Evolutionary conservation across 1,140 invertebrate species (phyloP).

Genomic region (Contarinia nasturtii): DNA sequence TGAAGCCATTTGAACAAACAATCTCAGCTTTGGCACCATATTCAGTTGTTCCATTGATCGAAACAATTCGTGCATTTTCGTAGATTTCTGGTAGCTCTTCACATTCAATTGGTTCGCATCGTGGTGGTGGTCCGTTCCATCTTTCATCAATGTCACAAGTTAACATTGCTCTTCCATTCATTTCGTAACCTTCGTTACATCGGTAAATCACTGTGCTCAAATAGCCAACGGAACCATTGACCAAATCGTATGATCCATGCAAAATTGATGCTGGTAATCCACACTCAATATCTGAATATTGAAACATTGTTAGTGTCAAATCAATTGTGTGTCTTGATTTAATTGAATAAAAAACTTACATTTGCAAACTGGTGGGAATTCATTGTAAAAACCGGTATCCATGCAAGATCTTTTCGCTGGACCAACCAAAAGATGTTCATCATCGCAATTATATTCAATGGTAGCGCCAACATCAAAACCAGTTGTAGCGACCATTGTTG

Average conservation of each 20-base stretch:
- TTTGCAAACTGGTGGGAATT: conserved; percentile 84
- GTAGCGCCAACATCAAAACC: conserved; percentile 66
- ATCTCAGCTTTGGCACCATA: conserved; percentile 56
- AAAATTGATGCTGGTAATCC: conserved; percentile 70
- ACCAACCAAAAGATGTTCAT: conserved; percentile 70
- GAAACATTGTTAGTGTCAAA: neutral
- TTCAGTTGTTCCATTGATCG: conserved; percentile 36
- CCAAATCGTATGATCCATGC: conserved; percentile 59
- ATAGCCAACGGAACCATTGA: conserved; percentile 70
- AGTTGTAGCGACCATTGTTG: conserved; percentile 50
- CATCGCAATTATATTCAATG: conserved; percentile 75
- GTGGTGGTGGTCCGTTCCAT: conserved; percentile 83
- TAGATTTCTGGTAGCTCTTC: conserved; percentile 46
- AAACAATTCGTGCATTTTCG: conserved; percentile 45
- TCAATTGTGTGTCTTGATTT: neutral
- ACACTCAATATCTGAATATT: conserved; percentile 62
- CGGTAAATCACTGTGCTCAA: conserved; percentile 67
- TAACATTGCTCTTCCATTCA: conserved; percentile 59
- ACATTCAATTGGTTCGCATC: conserved; percentile 67
- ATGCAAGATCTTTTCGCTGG: conserved; percentile 65
- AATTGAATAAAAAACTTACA: conserved; percentile 36
- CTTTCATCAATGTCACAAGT: conserved; percentile 81
- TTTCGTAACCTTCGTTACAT: conserved; percentile 66
- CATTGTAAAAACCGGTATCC: conserved; percentile 82
- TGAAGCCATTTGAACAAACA: conserved; percentile 48